A percentile compares a stretch with the other conserved stretches of the same genome.
Conservation (phyloP, 2,113 vertebrate genomes). For the Aramus guarauna region DNA sequence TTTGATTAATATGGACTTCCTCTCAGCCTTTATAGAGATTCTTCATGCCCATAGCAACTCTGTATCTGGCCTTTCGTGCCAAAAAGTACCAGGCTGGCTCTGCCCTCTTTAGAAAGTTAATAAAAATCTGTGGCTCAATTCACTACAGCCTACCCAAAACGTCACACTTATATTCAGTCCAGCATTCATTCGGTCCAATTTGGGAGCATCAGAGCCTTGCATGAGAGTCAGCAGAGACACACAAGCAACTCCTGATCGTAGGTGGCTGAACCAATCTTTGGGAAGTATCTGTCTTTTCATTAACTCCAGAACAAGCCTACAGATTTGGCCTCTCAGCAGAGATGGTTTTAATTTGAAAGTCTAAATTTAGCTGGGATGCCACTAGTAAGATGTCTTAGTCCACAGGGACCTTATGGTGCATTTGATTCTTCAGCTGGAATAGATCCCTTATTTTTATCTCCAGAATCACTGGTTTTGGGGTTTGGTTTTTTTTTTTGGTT, state of each 20-base stretch:
- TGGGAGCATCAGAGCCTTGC: neutral
- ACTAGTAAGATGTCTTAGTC: conserved; percentile 6
- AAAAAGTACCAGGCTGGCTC: neutral
- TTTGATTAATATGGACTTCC: neutral
- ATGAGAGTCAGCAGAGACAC: neutral
- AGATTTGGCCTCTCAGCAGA: neutral
- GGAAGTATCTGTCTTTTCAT: neutral
- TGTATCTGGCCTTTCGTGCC: neutral
- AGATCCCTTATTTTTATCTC: neutral
- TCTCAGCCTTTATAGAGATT: neutral
- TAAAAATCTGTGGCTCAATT: neutral
- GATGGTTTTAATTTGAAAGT: conserved; percentile 17
- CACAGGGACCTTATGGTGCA: neutral
- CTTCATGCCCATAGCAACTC: neutral
- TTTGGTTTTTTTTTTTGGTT: neutral
- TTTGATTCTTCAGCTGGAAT: neutral
- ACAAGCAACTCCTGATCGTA: neutral
- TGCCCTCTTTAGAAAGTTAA: neutral
- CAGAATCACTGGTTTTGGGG: neutral
- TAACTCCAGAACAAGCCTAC: neutral
- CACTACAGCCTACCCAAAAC: neutral
- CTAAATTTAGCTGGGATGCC: conserved; percentile 38
- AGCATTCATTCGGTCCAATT: neutral
- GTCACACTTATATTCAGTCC: neutral
- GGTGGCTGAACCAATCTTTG: neutral